These are phyloP conservation scores for Potamilus streckersoni DNA, from an alignment of 1,140 invertebrate genomes.

Conservation along the genomic window DNA sequence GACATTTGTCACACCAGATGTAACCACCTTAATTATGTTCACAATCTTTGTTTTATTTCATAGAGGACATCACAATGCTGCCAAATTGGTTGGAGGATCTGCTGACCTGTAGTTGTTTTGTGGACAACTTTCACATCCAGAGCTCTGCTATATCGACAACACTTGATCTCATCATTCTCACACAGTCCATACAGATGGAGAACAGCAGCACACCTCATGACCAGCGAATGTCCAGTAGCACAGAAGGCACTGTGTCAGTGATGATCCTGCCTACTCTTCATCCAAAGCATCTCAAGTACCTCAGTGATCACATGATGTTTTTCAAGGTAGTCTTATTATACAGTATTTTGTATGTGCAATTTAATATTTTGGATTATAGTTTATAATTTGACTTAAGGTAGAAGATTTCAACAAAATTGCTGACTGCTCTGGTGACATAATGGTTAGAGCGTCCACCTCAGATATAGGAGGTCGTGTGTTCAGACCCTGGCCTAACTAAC, in stretches of 20 bases:
- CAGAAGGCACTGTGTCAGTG: constrained; percentile 74
- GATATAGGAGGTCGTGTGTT: too few relatives aligned
- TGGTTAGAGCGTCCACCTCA: too few relatives aligned
- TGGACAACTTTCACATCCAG: constrained; percentile 74
- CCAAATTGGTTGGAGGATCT: constrained; percentile 83
- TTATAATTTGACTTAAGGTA: too few relatives aligned
- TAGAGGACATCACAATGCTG: constrained; percentile 61
- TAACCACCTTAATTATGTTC: neutral
- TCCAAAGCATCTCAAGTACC: constrained; percentile 74
- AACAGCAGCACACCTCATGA: constrained; percentile 3
- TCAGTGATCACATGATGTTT: constrained; percentile 76
- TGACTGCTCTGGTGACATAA: too few relatives aligned
- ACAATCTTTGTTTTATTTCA: constrained; percentile 20
- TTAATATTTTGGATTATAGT: neutral
- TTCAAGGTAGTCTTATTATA: constrained; percentile 72
- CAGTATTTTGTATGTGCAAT: constrained; percentile 4
- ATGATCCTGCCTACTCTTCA: constrained; percentile 78
- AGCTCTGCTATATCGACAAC: constrained; percentile 79
- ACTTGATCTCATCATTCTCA: constrained; percentile 78
- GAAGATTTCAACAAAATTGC: too few relatives aligned
- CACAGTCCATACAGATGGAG: constrained; percentile 60
- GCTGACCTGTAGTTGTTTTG: constrained; percentile 77
- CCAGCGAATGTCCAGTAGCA: constrained; percentile 26
- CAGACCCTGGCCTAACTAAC: too few relatives aligned
- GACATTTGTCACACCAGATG: neutral